phyloP scores from a whole-genome alignment of 2,888 invertebrate species.

The Nomada ferruginata region DNA sequence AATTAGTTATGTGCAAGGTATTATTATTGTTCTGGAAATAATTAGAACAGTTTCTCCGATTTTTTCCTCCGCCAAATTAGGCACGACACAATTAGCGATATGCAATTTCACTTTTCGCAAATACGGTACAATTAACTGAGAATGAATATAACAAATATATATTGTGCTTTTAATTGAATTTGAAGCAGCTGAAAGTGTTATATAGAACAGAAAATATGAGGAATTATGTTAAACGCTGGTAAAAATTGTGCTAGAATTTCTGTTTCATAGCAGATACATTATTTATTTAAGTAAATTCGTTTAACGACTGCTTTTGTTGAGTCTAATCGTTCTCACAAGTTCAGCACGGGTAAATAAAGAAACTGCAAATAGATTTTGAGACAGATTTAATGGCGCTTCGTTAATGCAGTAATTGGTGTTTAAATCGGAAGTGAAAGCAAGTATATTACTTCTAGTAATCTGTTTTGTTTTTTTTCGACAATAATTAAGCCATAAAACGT shows the following conservation, averaged over 20 bases:
- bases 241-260: background rate
- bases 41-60: background rate
- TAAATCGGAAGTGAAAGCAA: constrained; percentile 32
- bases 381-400: background rate
- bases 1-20: background rate
- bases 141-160: too few relatives aligned
- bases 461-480: background rate
- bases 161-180: too few relatives aligned
- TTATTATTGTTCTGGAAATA: background rate
- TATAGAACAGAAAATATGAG: background rate
- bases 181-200: too few relatives aligned
- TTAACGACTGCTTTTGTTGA: background rate
- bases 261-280: background rate
- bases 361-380: background rate
- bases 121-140: too few relatives aligned
- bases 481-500: constrained; percentile 32
- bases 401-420: constrained; percentile 12
- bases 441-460: constrained; percentile 20
- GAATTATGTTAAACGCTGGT: background rate
- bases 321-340: background rate
- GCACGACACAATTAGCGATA: background rate
- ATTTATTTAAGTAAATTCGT: background rate
- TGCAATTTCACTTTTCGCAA: background rate
- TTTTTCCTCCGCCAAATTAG: background rate
- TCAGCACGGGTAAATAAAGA: background rate